Evolutionary conservation across 2,113 vertebrate species (phyloP), one percentile per base, ranked within the genome.

Genomic region (Cinclus cinclus): DNA sequence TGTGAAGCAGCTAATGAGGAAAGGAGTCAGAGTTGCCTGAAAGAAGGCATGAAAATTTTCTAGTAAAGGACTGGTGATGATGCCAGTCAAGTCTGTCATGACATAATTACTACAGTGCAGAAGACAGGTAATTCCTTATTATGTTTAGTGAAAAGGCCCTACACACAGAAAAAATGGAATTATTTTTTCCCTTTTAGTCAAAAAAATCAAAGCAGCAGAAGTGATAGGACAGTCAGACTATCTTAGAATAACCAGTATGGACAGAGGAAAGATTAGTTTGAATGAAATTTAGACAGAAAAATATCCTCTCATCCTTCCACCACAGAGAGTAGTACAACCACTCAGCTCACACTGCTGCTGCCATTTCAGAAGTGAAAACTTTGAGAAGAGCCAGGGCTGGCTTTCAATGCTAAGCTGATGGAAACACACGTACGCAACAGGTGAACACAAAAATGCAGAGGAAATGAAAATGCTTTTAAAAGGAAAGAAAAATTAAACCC

Each of bases 401-500:
- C 56, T 96, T 90, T 83, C 93, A 93, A 37, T 85, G 46, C 69
- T 87, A 19, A 93, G 59, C 77, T 64, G 31, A 71, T 28, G 88
- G 94, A 97, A 97, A 84, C 76, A 92, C 74, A 74, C 0, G 1
- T 5, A 76, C 65, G 58, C 41, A 88, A 50, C 60, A 89, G 35
- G 69, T 67, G 70, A 94, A 91, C 68, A 47, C 77, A 93, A 47
- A 97, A 86, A 70, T 2, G 15, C 59, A 84, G 87, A 90, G 46
- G 30, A 91, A 90, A 94, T 22, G 16, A 62, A 93, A 77, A 8
- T 8, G 2, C 13, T 70, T 86, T 50, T 31, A 30, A 58, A 97
- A 94, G 59, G 83, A 84, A 80, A 82, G 17, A 83, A 64, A 53
- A 27, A 78, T 39, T 11, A 55, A 60, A 13, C 4, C 11, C 13